Percentiles rank a stretch among this genome's conserved stretches.
Evolutionary conservation across 1,140 invertebrate species (phyloP).

Genomic region (Bombus turneri): DNA sequence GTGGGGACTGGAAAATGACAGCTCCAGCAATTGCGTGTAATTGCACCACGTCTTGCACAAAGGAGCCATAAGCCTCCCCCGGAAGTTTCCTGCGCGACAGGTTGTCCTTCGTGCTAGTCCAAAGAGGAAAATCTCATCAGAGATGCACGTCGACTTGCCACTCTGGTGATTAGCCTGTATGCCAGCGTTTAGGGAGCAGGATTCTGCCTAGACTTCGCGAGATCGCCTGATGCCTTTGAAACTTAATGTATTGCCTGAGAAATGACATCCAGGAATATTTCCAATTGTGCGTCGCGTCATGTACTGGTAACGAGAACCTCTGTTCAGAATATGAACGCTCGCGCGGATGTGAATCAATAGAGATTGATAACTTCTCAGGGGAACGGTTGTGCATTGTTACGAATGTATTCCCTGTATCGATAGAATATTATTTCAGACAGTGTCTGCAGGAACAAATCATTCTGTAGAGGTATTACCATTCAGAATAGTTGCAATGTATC

Average conservation of each 20-base stretch:
- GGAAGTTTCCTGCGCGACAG: constrained; percentile 55
- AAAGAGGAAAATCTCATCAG: constrained; percentile 54
- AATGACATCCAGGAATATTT: neutral
- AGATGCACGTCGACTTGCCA: constrained; percentile 50
- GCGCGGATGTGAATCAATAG: neutral
- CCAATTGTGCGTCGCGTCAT: neutral
- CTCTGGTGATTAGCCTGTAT: constrained; percentile 50
- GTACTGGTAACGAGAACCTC: too few relatives aligned
- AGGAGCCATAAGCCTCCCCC: constrained; percentile 52
- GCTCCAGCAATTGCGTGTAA: constrained; percentile 56
- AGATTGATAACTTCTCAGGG: neutral
- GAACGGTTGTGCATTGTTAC: too few relatives aligned
- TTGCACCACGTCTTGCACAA: constrained; percentile 53
- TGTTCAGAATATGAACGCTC: neutral
- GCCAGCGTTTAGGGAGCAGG: constrained; percentile 23
- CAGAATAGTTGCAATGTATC: too few relatives aligned
- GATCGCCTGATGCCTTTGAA: constrained; percentile 10
- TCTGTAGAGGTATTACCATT: too few relatives aligned
- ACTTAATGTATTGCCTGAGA: constrained; percentile 5
- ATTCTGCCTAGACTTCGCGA: neutral
- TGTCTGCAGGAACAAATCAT: too few relatives aligned
- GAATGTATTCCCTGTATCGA: too few relatives aligned
- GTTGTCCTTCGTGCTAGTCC: constrained; percentile 54
- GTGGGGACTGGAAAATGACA: constrained; percentile 47
- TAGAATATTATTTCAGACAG: too few relatives aligned